A percentile compares a stretch with the other conserved stretches of the same genome.
These are phyloP conservation scores for Coreius guichenoti DNA, from an alignment of 2,797 vertebrate genomes.

Conservation along the genomic window DNA sequence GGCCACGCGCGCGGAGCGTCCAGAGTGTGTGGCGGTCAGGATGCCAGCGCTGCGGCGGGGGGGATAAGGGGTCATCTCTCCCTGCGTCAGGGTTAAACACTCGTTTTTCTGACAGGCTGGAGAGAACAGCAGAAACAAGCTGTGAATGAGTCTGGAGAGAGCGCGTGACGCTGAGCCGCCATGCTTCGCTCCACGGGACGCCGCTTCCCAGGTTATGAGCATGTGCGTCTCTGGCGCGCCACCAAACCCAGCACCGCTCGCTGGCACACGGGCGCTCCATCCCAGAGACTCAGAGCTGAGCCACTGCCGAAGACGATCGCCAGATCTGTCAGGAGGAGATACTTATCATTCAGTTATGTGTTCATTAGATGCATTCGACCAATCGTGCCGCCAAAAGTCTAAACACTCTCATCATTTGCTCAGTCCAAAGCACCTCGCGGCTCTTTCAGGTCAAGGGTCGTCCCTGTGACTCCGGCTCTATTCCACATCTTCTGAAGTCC, in stretches of 20 bases:
- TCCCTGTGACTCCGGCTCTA: not conserved
- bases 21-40: conserved; percentile 15
- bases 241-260: conserved; percentile 11
- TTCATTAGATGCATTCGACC: conserved; percentile 12
- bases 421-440: not conserved
- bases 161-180: conserved; percentile 33
- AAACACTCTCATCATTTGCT: not conserved
- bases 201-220: conserved; percentile 63
- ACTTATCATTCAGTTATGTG: conserved; percentile 30
- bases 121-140: conserved; percentile 55
- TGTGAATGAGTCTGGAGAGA: conserved; percentile 60
- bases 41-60: conserved; percentile 48
- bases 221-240: conserved; percentile 46
- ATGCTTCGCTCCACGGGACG: conserved; percentile 39
- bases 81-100: conserved; percentile 62
- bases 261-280: conserved; percentile 44
- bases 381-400: not conserved
- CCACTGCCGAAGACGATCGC: not conserved
- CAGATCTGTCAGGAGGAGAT: conserved; percentile 28
- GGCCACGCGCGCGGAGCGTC: conserved; percentile 48
- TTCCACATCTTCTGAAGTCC: not conserved
- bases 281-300: conserved; percentile 6
- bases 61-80: conserved; percentile 54
- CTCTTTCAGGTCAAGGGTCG: not conserved
- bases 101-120: conserved; percentile 59